Evolutionary conservation across 2,113 vertebrate genomes (phyloP).

Genomic region (Nycticebus coucang): DNA sequence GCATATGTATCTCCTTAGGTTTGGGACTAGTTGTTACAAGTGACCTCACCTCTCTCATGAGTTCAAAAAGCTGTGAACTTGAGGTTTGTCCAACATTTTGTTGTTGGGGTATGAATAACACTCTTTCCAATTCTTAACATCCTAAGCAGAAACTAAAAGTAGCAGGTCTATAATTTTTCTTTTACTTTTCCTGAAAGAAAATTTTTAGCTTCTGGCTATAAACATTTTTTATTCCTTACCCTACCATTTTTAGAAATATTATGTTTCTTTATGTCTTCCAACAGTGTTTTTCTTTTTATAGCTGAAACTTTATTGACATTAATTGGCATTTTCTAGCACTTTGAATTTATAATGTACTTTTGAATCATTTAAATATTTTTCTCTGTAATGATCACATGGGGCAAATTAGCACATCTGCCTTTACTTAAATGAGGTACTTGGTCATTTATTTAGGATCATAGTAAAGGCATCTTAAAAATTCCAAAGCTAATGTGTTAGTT

Average conservation of each 20-base stretch:
- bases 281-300: neutral
- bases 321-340: slow-evolving; percentile 19
- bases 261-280: neutral
- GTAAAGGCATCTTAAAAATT: slow-evolving; percentile 41
- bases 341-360: slow-evolving; percentile 11
- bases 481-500: slow-evolving; percentile 31
- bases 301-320: neutral
- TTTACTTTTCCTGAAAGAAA: neutral
- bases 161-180: neutral
- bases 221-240: slow-evolving; percentile 47
- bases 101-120: neutral
- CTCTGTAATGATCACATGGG: neutral
- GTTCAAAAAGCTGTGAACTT: neutral
- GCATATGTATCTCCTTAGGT: neutral
- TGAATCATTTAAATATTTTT: slow-evolving; percentile 20
- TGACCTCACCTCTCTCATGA: neutral
- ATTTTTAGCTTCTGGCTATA: neutral
- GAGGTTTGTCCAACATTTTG: neutral
- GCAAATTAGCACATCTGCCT: neutral
- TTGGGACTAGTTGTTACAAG: neutral
- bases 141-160: neutral
- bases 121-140: neutral
- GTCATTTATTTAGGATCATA: slow-evolving; percentile 36
- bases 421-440: neutral
- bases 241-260: neutral